These are phyloP conservation scores for Monoplex corrugatus DNA, from an alignment of 2,888 invertebrate species.

Conservation along the genomic window DNA sequence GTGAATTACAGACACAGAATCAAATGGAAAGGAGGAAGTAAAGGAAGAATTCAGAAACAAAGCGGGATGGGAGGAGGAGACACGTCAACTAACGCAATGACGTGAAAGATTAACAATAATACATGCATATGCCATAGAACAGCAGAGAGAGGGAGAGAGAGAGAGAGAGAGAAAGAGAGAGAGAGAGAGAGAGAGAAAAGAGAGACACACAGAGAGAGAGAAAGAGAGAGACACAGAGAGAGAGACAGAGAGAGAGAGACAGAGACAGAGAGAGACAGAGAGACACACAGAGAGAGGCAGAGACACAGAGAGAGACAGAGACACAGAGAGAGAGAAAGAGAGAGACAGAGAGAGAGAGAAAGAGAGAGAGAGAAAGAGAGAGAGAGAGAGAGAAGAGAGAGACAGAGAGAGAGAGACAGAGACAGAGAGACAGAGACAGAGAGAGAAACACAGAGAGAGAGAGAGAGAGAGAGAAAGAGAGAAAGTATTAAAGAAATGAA, in stretches of 20 bases:
- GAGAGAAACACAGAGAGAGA: not conserved
- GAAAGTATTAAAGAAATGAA: not conserved
- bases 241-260: not conserved
- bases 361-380: slow-evolving; percentile 29
- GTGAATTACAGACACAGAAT: too few species aligned
- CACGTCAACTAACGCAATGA: too few species aligned
- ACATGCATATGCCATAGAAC: too few species aligned
- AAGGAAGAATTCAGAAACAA: too few species aligned
- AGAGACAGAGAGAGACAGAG: not conserved
- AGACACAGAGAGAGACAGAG: not conserved
- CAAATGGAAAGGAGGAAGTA: too few species aligned
- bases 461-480: not conserved
- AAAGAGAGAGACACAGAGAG: not conserved
- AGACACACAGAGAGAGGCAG: not conserved
- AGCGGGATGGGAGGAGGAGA: too few species aligned
- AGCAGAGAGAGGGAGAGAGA: too few species aligned
- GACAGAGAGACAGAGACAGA: not conserved
- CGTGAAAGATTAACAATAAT: too few species aligned
- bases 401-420: not conserved
- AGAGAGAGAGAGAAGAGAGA: not conserved
- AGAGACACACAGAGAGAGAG: not conserved
- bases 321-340: not conserved
- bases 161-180: not conserved
- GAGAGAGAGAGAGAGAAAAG: not conserved
- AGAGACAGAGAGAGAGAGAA: not conserved